Percentiles rank a stretch among this genome's conserved stretches.
phyloP scores from a whole-genome alignment of 2,888 invertebrate species.

The Orchesellides sinensis region DNA sequence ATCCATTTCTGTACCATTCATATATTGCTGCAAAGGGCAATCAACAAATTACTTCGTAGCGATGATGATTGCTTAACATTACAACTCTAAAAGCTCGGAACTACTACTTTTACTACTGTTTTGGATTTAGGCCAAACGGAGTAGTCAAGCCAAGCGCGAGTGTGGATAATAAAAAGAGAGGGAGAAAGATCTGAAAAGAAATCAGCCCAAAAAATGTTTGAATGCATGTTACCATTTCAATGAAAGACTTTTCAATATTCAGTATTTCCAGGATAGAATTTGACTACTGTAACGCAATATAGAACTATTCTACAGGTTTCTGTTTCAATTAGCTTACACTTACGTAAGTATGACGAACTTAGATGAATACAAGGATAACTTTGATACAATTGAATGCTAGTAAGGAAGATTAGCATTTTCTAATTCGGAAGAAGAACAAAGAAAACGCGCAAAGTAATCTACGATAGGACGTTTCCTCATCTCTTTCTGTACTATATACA shows the following conservation, averaged over 20 bases:
- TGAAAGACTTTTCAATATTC: background rate
- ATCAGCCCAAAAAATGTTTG: background rate
- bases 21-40: background rate
- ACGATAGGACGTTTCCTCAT: too few species aligned
- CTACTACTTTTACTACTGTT: background rate
- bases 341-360: background rate
- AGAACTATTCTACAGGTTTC: conserved; percentile 35
- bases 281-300: conserved; percentile 6
- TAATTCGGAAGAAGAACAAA: conserved; percentile 34
- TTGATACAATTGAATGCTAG: conserved; percentile 9
- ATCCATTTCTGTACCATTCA: too few species aligned
- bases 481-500: too few species aligned
- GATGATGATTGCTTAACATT: too few species aligned
- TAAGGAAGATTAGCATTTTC: conserved; percentile 25
- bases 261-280: background rate
- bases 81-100: background rate
- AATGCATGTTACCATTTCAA: conserved; percentile 1
- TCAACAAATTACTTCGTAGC: background rate
- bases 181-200: background rate
- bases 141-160: background rate
- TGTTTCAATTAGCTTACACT: conserved; percentile 30
- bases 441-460: too few species aligned
- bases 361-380: background rate
- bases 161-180: conserved; percentile 22
- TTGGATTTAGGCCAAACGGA: background rate